Evolutionary conservation across 2,797 vertebrate genomes (phyloP), one percentile per base, ranked within the genome.

Genomic region (Centroberyx gerrardi): DNA sequence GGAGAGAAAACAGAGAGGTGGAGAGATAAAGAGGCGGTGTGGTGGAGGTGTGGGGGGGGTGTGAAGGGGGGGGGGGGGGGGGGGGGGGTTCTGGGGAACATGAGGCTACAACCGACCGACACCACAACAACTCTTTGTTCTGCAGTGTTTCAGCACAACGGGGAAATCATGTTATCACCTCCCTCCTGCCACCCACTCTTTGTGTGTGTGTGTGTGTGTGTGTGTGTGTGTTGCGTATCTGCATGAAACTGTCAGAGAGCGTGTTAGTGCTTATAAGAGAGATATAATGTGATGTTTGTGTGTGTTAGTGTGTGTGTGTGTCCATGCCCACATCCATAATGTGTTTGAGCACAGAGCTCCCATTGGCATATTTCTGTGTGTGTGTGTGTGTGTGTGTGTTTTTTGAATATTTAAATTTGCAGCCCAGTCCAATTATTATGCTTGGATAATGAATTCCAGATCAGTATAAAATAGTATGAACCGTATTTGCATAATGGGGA

Each of bases 401-500:
- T 22, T 59, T 76, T 38, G 4, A 56, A 1, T 58, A 8, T 71
- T 62, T 44, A 12, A 12, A 18, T 42, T 17, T 52, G n/a, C 44
- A 33, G 9, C 29, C 18, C 46, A 7, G n/a, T 18, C 58, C 36
- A 40, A 18, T 42, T 42, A 58, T 8, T 33, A 40, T 61, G 42
- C 51, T 33, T 40, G 49, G 12, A 6, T 66, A 53, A 62, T 66
- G 36, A 38, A 52, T 62, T 62, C 60, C 5, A 4, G 38, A 28
- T 46, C 40, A 40, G 36, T 22, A 15, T 33, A 7, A 8, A 18
- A 5, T 46, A 14, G n/a, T 4, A 5, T 51, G 15, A 63, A n/a
- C 9, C 13, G 5, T 4, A 62, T 76, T 55, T 76, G 29, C 75
- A 72, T 69, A 59, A 49, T 59, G 46, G 12, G 58, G 31, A 33